phyloP scores from a whole-genome alignment of 2,797 vertebrate species.

The Tangara arthus region DNA sequence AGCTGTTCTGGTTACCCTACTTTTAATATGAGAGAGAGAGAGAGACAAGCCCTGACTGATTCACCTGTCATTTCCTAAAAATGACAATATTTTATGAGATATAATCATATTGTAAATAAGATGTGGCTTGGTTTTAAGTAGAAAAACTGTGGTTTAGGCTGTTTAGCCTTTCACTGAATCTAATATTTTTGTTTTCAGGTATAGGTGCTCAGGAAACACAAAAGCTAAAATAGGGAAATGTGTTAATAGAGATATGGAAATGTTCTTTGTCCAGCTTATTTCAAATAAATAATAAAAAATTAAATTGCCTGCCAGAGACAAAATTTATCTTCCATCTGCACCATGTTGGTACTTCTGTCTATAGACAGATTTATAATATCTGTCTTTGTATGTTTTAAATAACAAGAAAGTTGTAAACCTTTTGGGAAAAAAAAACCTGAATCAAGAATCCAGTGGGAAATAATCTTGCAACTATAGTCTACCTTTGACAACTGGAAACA shows the following conservation, averaged over 20 bases:
- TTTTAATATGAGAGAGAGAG: background rate
- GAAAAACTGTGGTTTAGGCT: background rate
- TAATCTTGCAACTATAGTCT: background rate
- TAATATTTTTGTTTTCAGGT: background rate
- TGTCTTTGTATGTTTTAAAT: background rate
- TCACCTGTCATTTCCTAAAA: background rate
- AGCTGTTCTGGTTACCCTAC: background rate
- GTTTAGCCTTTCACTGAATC: background rate
- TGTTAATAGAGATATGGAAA: background rate
- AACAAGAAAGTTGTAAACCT: background rate
- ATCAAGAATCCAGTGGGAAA: background rate
- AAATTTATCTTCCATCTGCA: background rate
- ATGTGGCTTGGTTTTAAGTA: background rate
- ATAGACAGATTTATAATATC: background rate
- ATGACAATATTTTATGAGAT: background rate
- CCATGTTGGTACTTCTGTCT: background rate
- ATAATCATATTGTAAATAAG: background rate
- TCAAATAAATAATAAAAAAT: background rate
- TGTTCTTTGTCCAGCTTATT: background rate
- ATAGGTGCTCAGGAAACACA: background rate
- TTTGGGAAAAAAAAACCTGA: background rate
- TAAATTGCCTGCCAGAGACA: background rate
- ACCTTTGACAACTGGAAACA: background rate
- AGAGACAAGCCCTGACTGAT: background rate
- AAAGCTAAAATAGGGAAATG: background rate